A percentile compares a stretch with the other conserved stretches of the same genome.
Conservation (phyloP, 2,888 invertebrate genomes). For the Hofmannophila pseudospretella region DNA sequence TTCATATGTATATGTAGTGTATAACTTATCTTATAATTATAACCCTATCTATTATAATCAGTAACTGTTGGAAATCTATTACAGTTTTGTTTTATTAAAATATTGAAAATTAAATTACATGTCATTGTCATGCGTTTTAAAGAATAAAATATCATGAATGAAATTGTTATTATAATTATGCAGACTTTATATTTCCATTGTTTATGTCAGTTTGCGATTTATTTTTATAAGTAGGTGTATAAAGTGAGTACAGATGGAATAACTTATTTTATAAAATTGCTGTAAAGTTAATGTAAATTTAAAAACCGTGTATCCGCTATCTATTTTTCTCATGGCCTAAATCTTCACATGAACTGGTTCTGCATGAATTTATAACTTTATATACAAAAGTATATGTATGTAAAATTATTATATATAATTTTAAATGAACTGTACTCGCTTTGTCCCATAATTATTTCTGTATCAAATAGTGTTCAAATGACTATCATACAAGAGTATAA, state of each 20-base stretch:
- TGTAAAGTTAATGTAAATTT: background rate
- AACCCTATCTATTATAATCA: slow-evolving; percentile 1
- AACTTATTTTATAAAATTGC: background rate
- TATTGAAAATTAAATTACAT: slow-evolving; percentile 4
- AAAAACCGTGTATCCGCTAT: too few species aligned
- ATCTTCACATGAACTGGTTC: too few species aligned
- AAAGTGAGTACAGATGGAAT: slow-evolving; percentile 22
- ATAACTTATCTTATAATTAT: slow-evolving; percentile 1
- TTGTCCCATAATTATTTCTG: slow-evolving; percentile 24
- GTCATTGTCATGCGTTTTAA: background rate
- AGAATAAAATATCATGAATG: slow-evolving; percentile 16
- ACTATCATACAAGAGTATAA: slow-evolving; percentile 25
- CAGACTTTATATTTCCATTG: background rate
- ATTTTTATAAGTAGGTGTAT: slow-evolving; percentile 2
- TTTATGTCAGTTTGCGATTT: too few species aligned
- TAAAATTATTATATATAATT: too few species aligned
- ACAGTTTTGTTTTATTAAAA: slow-evolving; percentile 5
- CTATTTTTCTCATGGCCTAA: background rate
- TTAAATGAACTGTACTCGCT: slow-evolving; percentile 45
- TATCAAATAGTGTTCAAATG: slow-evolving; percentile 1
- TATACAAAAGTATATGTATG: too few species aligned
- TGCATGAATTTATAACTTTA: too few species aligned
- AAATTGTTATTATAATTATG: slow-evolving; percentile 24
- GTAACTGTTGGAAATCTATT: slow-evolving; percentile 8
- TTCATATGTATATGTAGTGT: slow-evolving; percentile 1